Conservation (phyloP, 2,113 vertebrate genomes). For the Labrus mixtus region DNA sequence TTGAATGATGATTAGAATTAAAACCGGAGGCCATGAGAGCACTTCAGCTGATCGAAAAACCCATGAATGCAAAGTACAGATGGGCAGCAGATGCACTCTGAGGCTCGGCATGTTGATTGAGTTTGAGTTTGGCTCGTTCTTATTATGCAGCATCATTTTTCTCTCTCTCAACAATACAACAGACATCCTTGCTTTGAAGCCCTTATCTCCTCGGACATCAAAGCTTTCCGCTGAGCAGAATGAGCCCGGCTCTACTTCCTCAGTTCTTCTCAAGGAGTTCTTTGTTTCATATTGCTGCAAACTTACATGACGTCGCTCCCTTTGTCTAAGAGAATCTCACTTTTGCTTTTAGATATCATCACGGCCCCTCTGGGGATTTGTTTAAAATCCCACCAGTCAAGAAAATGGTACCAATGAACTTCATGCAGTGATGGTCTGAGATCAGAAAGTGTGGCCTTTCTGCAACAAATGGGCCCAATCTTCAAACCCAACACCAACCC, state of each 20-base stretch:
- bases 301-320: slow-evolving; percentile 27
- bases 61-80: slow-evolving; percentile 20
- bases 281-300: slow-evolving; percentile 39
- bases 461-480: background rate
- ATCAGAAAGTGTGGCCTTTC: background rate
- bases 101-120: slow-evolving; percentile 12
- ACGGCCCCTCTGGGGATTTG: background rate
- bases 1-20: slow-evolving; percentile 50
- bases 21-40: slow-evolving; percentile 44
- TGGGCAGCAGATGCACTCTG: slow-evolving; percentile 23
- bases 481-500: background rate
- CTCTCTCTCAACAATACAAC: slow-evolving; percentile 44
- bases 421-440: background rate
- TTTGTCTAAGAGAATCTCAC: slow-evolving; percentile 29
- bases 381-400: background rate
- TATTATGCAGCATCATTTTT: slow-evolving; percentile 29
- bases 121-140: slow-evolving; percentile 46
- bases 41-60: slow-evolving; percentile 47
- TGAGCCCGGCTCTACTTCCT: slow-evolving; percentile 35
- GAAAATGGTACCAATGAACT: background rate
- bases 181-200: slow-evolving; percentile 42
- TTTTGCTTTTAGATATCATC: slow-evolving; percentile 15
- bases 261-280: slow-evolving; percentile 12
- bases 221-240: slow-evolving; percentile 44
- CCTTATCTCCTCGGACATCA: slow-evolving; percentile 68